Percentiles rank a stretch among this genome's conserved stretches.
phyloP scores from a whole-genome alignment of 2,797 vertebrate species.

The Catharus ustulatus region DNA sequence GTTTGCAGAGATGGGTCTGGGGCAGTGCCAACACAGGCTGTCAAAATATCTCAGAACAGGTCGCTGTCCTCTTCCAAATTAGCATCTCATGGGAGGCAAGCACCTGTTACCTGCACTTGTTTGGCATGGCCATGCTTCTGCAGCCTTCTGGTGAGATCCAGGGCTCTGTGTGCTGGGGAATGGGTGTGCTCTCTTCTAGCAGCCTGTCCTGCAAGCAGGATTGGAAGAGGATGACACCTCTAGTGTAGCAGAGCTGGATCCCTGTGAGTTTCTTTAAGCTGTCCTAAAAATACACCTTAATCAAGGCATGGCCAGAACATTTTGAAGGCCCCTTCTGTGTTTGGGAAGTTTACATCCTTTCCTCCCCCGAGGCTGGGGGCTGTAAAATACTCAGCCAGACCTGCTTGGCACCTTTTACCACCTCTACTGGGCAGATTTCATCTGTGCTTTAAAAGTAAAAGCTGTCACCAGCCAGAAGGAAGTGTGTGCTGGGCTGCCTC shows the following conservation, averaged over 20 bases:
- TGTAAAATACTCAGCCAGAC: background rate
- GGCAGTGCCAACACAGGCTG: background rate
- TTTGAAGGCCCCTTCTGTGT: background rate
- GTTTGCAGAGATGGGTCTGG: background rate
- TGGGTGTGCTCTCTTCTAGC: background rate
- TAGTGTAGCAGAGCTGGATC: background rate
- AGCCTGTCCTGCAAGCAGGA: background rate
- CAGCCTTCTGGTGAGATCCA: background rate
- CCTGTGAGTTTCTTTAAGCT: background rate
- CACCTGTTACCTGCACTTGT: background rate
- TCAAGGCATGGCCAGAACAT: background rate
- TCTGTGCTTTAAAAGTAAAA: background rate
- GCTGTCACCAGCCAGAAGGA: background rate
- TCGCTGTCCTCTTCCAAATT: background rate
- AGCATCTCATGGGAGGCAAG: background rate
- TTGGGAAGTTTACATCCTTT: background rate
- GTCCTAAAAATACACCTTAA: background rate
- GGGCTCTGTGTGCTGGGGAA: background rate
- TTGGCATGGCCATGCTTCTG: background rate
- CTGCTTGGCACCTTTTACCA: background rate
- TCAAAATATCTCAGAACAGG: background rate
- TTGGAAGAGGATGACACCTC: background rate
- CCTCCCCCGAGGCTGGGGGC: background rate
- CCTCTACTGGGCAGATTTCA: background rate
- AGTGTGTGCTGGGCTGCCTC: background rate